A percentile compares a stretch with the other conserved stretches of the same genome.
These are phyloP conservation scores for Ditylenchus dipsaci DNA, from an alignment of 1,140 invertebrate species.

Conservation along the genomic window DNA sequence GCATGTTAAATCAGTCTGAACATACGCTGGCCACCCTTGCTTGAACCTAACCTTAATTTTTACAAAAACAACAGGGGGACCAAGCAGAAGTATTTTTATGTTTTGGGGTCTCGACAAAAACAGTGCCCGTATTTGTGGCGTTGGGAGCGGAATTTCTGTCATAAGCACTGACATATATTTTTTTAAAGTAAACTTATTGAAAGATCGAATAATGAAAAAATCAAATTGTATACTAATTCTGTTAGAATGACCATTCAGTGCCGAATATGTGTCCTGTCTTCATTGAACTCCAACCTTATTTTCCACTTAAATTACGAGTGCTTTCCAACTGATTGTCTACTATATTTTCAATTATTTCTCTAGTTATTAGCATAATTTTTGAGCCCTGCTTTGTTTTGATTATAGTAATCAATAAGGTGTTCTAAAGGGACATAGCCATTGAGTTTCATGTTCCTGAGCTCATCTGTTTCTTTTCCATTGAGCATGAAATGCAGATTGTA, in stretches of 20 bases:
- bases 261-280: neutral
- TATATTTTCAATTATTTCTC: neutral
- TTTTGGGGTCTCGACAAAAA: neutral
- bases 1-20: too few species aligned
- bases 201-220: neutral
- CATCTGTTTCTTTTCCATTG: neutral
- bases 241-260: neutral
- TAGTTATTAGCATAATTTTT: neutral
- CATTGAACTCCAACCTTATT: neutral
- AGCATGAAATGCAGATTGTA: neutral
- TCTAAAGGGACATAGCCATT: neutral
- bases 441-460: neutral
- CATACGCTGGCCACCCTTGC: too few species aligned
- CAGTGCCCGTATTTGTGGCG: too few species aligned
- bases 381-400: neutral
- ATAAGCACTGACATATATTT: neutral
- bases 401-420: neutral
- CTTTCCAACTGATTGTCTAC: too few species aligned
- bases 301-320: neutral
- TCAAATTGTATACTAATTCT: neutral
- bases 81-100: neutral
- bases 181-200: neutral
- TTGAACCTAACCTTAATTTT: too few species aligned
- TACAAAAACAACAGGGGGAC: too few species aligned
- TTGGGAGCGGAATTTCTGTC: too few species aligned